Base-by-base conservation (phyloP, 2,888 invertebrate species). In the Diarsia rubi region DNA sequence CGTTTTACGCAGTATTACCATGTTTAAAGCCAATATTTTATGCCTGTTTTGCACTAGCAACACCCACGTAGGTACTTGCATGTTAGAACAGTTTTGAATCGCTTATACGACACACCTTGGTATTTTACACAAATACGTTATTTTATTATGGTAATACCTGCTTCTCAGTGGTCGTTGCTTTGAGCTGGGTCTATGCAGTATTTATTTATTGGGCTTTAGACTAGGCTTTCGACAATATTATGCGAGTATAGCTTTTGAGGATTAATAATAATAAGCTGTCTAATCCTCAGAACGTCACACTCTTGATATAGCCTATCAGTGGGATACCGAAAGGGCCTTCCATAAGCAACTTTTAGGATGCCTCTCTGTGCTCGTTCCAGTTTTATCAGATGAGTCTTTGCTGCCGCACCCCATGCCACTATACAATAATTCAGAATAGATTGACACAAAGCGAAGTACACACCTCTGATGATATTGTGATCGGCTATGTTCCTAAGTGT, bases 21-120 rank as follows among this genome's bases (percentile, higher is more conserved):
- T 66, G 62, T 59, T 83, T 71, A 79, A 64, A 73, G 60, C 52
- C 66, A 45, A 73, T 78, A 86, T 75, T 80, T 84, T 84, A 81
- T 81, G 77, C 54, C 45, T 67, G 6, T 45, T 73, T 57, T 44
- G 54, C 65, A 67, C 68, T 81, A 52, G 76, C 65, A 85, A 76
- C 85, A 85, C 82, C 82, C 82, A 82, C 78, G 66, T 69, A 66
- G 65, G 85, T 63, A 75, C 70, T 62, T 70, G 69, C 54, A 54
- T 67, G 59, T 60, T 82, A 45, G 77, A 72, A 77, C 66, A 81
- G 63, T 85, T 84, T 67, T 73, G 77, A 81, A 82, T 84, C 54
- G 84, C 54, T 64, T 84, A 81, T 69, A 60, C 77, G 69, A 82
- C 85, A 69, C 82, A 24, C 67, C 81, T 59, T 31, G 37, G 63